These are phyloP conservation scores for Trichosurus vulpecula DNA, from an alignment of 2,797 vertebrate species.

Conservation along the genomic window DNA sequence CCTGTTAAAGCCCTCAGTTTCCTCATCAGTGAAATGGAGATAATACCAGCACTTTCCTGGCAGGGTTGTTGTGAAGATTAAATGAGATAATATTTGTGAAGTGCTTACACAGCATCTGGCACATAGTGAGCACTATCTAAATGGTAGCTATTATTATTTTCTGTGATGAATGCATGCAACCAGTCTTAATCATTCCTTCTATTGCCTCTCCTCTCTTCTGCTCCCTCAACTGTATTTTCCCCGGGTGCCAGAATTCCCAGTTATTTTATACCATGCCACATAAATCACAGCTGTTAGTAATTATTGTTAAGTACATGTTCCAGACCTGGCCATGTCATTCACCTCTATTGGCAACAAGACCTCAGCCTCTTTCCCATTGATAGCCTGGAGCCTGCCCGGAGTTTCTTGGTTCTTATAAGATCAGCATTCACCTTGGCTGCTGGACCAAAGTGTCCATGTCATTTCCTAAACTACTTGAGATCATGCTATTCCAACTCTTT, in stretches of 20 bases:
- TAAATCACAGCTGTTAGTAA: neutral
- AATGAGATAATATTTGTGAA: no score
- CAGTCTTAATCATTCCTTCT: neutral
- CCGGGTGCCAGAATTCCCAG: neutral
- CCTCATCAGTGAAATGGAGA: no score
- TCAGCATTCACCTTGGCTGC: neutral
- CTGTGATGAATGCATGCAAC: neutral
- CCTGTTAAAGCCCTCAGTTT: neutral
- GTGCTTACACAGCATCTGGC: no score
- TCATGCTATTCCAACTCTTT: neutral
- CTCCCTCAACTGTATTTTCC: neutral
- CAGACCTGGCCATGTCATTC: neutral
- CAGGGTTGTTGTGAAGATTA: no score
- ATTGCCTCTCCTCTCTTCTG: neutral
- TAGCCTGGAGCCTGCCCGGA: neutral
- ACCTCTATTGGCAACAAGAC: neutral
- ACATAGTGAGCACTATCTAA: neutral
- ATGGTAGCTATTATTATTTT: neutral
- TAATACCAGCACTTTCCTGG: no score
- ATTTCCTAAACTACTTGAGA: neutral
- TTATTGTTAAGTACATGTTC: neutral
- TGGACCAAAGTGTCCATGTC: neutral
- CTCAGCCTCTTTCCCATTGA: neutral
- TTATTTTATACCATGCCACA: neutral
- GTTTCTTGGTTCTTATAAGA: neutral